These are phyloP conservation scores for Ardeotis arabs DNA, from an alignment of 2,113 vertebrate species.

Conservation along the genomic window DNA sequence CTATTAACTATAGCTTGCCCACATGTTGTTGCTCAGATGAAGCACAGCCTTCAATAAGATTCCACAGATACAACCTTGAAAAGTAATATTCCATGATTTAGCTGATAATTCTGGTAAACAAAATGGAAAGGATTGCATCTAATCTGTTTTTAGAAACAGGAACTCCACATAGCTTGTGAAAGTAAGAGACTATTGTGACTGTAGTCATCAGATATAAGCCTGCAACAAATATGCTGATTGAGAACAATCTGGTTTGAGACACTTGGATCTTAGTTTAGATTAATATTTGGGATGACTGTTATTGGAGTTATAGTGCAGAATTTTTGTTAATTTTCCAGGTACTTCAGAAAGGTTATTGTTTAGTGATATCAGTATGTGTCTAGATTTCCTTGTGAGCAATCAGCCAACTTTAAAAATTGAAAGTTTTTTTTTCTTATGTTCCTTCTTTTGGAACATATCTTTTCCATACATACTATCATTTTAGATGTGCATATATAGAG, in stretches of 20 bases:
- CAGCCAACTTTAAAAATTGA: background rate
- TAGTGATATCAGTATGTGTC: background rate
- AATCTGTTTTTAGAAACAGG: background rate
- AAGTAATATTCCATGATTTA: background rate
- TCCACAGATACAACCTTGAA: background rate
- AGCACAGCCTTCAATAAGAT: background rate
- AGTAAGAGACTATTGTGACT: background rate
- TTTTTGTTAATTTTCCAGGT: background rate
- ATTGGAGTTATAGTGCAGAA: background rate
- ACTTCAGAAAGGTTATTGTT: background rate
- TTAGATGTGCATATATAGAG: background rate
- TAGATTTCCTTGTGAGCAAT: background rate
- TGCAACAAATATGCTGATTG: background rate
- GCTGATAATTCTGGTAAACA: background rate
- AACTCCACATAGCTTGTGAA: background rate
- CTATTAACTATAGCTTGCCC: background rate
- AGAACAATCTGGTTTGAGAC: background rate
- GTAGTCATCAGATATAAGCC: background rate
- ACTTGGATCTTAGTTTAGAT: background rate
- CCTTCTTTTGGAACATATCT: background rate
- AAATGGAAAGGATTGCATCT: background rate
- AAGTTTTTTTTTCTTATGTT: background rate
- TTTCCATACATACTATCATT: background rate
- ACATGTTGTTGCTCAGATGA: background rate
- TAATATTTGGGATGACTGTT: background rate